phyloP scores from a whole-genome alignment of 2,113 vertebrate species.

The Pao palembangensis region DNA sequence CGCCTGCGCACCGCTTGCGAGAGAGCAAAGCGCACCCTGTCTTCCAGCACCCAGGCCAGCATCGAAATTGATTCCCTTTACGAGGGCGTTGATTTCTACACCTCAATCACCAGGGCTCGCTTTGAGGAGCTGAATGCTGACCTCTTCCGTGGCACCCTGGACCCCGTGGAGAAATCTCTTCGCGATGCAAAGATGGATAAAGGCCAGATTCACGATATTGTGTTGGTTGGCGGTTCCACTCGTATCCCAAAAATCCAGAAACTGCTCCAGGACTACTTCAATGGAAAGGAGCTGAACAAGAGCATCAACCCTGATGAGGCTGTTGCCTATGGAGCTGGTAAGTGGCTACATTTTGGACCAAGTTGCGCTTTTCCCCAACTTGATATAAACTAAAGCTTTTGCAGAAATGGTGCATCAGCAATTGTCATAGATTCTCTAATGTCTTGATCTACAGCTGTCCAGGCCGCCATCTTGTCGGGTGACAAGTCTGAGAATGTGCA shows the following conservation, averaged over 20 bases:
- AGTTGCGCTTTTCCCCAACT: no score
- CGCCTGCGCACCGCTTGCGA: constrained; percentile 79
- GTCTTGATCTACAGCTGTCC: constrained; percentile 62
- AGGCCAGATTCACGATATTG: constrained; percentile 70
- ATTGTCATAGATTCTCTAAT: background rate
- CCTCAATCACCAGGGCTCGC: constrained; percentile 93
- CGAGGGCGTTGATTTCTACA: constrained; percentile 96
- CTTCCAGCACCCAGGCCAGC: constrained; percentile 80
- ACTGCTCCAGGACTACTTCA: constrained; percentile 78
- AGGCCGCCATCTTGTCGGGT: constrained; percentile 79
- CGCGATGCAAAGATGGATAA: constrained; percentile 78
- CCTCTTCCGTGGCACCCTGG: constrained; percentile 77
- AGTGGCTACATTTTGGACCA: background rate
- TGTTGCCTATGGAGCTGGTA: constrained; percentile 77
- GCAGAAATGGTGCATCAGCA: background rate
- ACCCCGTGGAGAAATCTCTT: constrained; percentile 76
- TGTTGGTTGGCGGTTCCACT: constrained; percentile 72
- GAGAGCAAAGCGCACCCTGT: constrained; percentile 78
- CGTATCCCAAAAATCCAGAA: constrained; percentile 78
- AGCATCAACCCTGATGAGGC: constrained; percentile 76
- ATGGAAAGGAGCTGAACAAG: constrained; percentile 74
- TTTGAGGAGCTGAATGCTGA: constrained; percentile 91
- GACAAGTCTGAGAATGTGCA: constrained; percentile 80
- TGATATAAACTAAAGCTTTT: no score
- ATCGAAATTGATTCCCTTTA: constrained; percentile 86